These are phyloP conservation scores for Peromyscus aztecus DNA, from an alignment of 2,797 vertebrate genomes.

Conservation along the genomic window DNA sequence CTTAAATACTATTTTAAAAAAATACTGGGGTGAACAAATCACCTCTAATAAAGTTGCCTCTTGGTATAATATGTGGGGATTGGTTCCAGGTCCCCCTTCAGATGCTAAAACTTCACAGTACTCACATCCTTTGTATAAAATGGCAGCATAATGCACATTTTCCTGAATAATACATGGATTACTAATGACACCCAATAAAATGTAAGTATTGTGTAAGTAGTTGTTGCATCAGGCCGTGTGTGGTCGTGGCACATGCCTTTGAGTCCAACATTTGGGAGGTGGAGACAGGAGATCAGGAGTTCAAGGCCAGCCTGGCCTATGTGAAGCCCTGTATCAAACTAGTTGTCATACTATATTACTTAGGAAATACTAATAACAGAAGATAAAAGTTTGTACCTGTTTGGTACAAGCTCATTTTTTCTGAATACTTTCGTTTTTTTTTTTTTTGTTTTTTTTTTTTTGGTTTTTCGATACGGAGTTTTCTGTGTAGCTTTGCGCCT, in stretches of 20 bases:
- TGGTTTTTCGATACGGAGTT: too few relatives aligned
- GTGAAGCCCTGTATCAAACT: neutral
- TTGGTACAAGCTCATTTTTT: neutral
- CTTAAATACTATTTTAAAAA: conserved; percentile 64
- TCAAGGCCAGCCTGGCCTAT: neutral
- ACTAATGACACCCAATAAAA: neutral
- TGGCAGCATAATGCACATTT: neutral
- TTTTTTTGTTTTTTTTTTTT: too few relatives aligned
- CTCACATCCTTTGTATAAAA: neutral
- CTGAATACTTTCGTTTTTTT: neutral
- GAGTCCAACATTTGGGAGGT: neutral
- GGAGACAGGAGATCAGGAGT: neutral
- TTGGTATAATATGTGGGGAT: neutral
- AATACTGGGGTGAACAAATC: neutral
- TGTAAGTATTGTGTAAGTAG: neutral
- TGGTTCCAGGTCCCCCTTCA: neutral
- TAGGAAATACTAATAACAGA: neutral
- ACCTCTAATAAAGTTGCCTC: conserved; percentile 11
- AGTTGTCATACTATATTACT: neutral
- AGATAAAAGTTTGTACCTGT: neutral
- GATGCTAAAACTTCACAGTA: neutral
- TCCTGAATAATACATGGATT: neutral
- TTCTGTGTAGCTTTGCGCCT: too few relatives aligned
- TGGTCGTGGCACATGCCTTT: neutral
- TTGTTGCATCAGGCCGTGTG: neutral